Evolutionary conservation across 2,888 invertebrate genomes (phyloP), one percentile per base, ranked within the genome.

Genomic region (Eugnorisma glareosa): DNA sequence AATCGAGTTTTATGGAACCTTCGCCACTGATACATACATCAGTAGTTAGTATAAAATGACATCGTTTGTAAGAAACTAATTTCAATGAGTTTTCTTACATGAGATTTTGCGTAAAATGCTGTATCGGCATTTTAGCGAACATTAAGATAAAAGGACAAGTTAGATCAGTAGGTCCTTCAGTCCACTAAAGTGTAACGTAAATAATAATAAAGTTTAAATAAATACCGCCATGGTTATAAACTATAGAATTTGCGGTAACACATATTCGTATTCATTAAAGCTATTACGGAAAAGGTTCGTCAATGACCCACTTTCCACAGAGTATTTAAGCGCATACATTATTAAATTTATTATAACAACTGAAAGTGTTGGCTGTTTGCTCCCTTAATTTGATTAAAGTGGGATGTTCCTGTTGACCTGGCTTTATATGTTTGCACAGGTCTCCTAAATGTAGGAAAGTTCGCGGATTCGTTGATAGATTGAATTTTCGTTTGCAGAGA

Each of bases 371-470:
- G 69, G 63, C 71, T 57, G 82, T 85, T 85, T 86, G 79, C 81
- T 79, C 72, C 77, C 73, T 86, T 88, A 84, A 88, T 89, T 87
- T 87, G 87, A 83, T 87, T 88, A 88, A 88, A 88, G 75, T 83
- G 77, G 79, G 74, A 79, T 82, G 76, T 79, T 76, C 31, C 72
- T 75, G 77, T 80, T 84, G 82, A 80, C 84, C 70, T 68, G 75
- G 74, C 77, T 66, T 18, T 73, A 69, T 80, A 73, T 82, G 76
- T 86, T 88, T 82, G 82, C 66, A 78, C 72, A 82, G 79, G 75
- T 74, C 57, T 11, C 51, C n/a, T n/a, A 66, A 71, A 82, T 75
- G 54, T 67, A 57, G 57, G 40, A 67, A 63, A 61, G 54, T 13
- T 64, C 21, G 51, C n/a, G 31, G 40, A 72, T 31, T 45, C 67